Evolutionary conservation across 2,113 vertebrate species (phyloP), one percentile per base, ranked within the genome.

Genomic region (Oenanthe oenanthe): DNA sequence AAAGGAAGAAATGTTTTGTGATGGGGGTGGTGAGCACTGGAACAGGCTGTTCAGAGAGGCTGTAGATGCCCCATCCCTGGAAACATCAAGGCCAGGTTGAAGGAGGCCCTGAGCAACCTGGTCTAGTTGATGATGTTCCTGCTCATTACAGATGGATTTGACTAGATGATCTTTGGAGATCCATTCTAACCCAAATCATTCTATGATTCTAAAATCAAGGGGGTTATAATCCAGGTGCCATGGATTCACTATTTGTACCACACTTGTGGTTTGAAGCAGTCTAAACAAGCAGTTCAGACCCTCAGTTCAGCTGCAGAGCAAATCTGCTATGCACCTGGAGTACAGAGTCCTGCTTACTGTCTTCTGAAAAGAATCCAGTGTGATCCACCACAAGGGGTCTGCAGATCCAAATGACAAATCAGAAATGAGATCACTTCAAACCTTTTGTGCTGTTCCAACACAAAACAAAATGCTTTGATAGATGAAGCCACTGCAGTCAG

Each of bases 21-120:
- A 2, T 60, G 19, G 34, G 8, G 5, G 8, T 85, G 26, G 16
- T 58, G 28, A 89, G 25, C 26, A 63, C 13, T 58, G 62, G 50
- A 3, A 9, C 6, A 63, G n/a, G 38, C 7, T 58, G 36, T 10
- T 21, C 0, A 0, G 45, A 58, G n/a, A 58, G 6, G 16, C 6
- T 34, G 31, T 13, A 54, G 54, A 12, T 60, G 75, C 3, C 24
- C 22, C 20, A 53, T 70, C 31, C 38, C n/a, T 75, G 56, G 31
- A 57, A 65, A 31, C 3, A 16, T 29, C 50, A 26, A 25, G 74
- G n/a, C 8, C 50, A 42, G 22, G 43, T 3, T 48, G 43, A 26
- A 58, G 9, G 4, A 17, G 32, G 17, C 50, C 50, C 62, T 58
- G 43, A 68, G 50, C 21, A 63, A 7, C 19, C 21, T n/a, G 38